phyloP scores from a whole-genome alignment of 2,797 vertebrate genomes.

The Neosilurus mollespiculum region DNA sequence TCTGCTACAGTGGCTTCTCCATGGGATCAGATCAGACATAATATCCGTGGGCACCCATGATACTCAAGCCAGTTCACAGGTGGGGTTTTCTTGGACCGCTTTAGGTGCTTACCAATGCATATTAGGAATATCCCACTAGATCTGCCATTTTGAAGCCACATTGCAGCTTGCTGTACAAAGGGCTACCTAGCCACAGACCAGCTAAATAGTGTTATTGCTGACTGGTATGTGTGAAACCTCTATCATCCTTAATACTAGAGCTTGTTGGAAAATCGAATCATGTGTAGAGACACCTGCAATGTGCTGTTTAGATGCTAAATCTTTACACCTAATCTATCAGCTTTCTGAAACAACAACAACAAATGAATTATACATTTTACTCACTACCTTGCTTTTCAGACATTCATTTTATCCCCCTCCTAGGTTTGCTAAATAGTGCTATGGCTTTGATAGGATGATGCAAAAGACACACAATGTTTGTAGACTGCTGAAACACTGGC shows the following conservation, averaged over 20 bases:
- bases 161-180: no score
- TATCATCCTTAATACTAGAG: not conserved
- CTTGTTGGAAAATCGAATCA: not conserved
- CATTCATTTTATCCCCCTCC: not conserved
- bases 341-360: not conserved
- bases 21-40: no score
- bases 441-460: constrained; percentile 1
- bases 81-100: no score
- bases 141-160: no score
- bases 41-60: no score
- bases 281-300: not conserved
- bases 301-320: not conserved
- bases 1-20: no score
- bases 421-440: not conserved
- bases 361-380: not conserved
- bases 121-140: no score
- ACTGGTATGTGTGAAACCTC: not conserved
- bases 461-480: not conserved
- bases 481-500: not conserved
- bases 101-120: no score
- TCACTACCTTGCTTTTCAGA: not conserved
- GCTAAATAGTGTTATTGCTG: no score
- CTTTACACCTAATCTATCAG: not conserved
- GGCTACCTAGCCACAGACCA: no score
- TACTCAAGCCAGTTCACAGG: no score